Base-by-base conservation (phyloP, 2,888 invertebrate species). In the Abscondita cerata region DNA sequence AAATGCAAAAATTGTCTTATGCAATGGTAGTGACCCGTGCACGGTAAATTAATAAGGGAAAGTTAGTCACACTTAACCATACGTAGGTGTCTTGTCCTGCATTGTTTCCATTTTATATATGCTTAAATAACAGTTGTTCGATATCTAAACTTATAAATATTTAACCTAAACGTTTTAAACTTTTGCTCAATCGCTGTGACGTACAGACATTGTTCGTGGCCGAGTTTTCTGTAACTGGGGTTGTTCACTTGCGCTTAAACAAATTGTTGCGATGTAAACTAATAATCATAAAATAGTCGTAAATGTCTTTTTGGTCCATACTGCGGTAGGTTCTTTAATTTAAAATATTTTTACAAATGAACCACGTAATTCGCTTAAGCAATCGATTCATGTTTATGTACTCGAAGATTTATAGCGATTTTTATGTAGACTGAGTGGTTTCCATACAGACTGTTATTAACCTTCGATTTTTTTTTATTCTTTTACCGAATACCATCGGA, bases 1-100 rank as follows among this genome's bases (percentile, higher is more conserved):
- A 63, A 63, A 65, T 64, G 68, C 61, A 69, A 69, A 65, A 67
- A 69, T 69, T 67, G 63, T 64, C 40, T 71, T 71, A 56, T 64
- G 65, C 59, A 71, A 71, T 44, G 41, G 20, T 34, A 33, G 36
- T 62, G 62, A 62, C 60, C 59, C 40, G 54, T 57, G 52, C 50
- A 51, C 56, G 61, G 55, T 61, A 65, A 59, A 67, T 67, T 67
- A 67, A 67, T 67, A 65, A 67, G 67, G 51, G 67, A 67, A 67
- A 67, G 67, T 67, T 54, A 60, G 51, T 47, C n/a, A 54, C 58
- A 50, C 57, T 52, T 57, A 56, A 54, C 18, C 33, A 52, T 38
- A 54, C 55, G 66, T 66, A 66, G 66, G 66, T 51, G 66, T 62
- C 59, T 46, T 57, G 66, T 62, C 59, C 44, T 54, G 64, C 62